Evolutionary conservation across 2,888 invertebrate species (phyloP).

Genomic region (Nomada fucata): DNA sequence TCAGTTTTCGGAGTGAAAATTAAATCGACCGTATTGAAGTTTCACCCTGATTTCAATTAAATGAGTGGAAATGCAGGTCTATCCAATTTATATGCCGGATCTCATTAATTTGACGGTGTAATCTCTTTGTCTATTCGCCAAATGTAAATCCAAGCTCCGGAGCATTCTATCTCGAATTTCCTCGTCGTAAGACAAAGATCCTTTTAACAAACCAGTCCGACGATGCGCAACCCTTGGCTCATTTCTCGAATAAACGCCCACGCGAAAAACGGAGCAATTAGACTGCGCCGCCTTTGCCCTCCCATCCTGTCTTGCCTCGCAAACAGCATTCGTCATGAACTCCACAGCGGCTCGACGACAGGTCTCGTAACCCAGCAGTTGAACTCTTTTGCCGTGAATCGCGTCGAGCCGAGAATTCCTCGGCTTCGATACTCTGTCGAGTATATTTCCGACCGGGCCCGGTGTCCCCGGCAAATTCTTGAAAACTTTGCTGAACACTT

Average conservation of each 20-base stretch:
- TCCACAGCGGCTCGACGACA: slow-evolving; percentile 79
- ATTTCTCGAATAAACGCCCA: slow-evolving; percentile 62
- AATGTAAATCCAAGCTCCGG: slow-evolving; percentile 79
- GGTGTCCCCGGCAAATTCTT: slow-evolving; percentile 79
- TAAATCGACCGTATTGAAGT: neutral
- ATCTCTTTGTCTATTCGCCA: slow-evolving; percentile 80
- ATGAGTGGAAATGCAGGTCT: neutral
- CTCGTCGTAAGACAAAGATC: slow-evolving; percentile 59
- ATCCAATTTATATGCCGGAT: slow-evolving; percentile 45
- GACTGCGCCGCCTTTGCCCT: slow-evolving; percentile 34
- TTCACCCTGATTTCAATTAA: neutral
- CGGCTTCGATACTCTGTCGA: slow-evolving; percentile 72
- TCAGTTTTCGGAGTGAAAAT: neutral
- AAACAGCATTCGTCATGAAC: slow-evolving; percentile 76
- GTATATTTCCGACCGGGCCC: slow-evolving; percentile 65
- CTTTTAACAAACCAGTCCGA: slow-evolving; percentile 50
- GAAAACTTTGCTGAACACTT: slow-evolving; percentile 79
- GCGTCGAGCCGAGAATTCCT: slow-evolving; percentile 68
- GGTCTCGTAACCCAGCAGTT: slow-evolving; percentile 79
- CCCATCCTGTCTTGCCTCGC: slow-evolving; percentile 54
- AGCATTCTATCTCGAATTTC: slow-evolving; percentile 79
- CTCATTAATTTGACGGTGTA: slow-evolving; percentile 80
- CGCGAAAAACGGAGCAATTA: slow-evolving; percentile 42
- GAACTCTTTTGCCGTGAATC: slow-evolving; percentile 76
- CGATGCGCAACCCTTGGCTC: slow-evolving; percentile 56